phyloP scores from a whole-genome alignment of 2,113 vertebrate genomes.

The Ochotona princeps region DNA sequence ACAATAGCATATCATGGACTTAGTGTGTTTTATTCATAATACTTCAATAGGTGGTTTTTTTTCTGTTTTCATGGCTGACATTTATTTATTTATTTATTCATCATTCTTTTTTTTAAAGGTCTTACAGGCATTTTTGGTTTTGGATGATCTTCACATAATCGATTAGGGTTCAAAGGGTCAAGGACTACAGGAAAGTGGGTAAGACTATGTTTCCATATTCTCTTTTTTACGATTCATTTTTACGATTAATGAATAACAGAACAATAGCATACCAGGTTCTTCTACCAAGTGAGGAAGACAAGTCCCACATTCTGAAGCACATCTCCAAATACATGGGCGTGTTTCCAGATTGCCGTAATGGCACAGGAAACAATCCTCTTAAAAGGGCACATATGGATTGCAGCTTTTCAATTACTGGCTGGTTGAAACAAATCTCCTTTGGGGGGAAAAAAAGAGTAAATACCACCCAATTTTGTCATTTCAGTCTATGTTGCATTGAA shows the following conservation, averaged over 20 bases:
- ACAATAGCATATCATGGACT: not conserved
- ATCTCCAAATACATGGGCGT: not conserved
- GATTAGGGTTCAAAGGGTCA: no score
- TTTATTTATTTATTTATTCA: no score
- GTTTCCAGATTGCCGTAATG: not conserved
- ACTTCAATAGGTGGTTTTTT: not conserved
- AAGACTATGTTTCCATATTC: no score
- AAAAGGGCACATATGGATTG: not conserved
- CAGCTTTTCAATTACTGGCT: not conserved
- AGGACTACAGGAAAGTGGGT: no score
- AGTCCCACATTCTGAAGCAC: not conserved
- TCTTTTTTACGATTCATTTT: no score
- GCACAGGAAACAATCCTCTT: not conserved
- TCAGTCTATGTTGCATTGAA: not conserved
- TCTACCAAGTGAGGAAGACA: not conserved
- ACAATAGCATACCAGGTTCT: not conserved
- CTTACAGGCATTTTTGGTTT: no score
- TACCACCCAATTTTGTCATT: not conserved
- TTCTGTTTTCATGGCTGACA: no score
- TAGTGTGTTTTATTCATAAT: not conserved
- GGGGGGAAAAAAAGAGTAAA: not conserved
- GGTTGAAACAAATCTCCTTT: conserved; percentile 6
- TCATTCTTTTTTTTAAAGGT: no score
- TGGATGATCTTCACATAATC: no score
- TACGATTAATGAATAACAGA: no score